Evolutionary conservation across 23 tunicate genomes (phyloP), one percentile per base, ranked within the genome.

Genomic region (Oikopleura vanhoeffeni): DNA sequence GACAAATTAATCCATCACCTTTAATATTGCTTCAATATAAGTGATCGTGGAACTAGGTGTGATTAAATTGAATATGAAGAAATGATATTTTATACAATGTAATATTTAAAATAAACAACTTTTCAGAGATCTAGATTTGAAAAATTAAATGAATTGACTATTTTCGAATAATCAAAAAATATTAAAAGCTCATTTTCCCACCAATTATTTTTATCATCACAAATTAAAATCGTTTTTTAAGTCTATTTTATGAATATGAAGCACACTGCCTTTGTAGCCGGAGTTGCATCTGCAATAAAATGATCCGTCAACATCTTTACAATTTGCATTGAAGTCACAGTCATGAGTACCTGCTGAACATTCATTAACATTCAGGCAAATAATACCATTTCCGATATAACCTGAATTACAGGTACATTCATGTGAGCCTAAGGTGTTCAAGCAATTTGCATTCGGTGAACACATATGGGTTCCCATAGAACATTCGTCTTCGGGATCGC

Each of bases 241-340:
- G 33, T 71, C 79, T 30, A 71, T 32, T 83, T 84, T 39, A 8
- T 41, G 40, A 40, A 85, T 83, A 35, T 36, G n/a, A 67, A 40
- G 83, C 39, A 85, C 87, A 36, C 83, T 41, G 0, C 87, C 87
- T 0, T 40, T 40, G 85, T 85, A 85, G 13, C 87, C 87, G 40
- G 40, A 34, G 86, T 83, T 85, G 86, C 87, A 85, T 40, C 67
- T 33, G 86, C 87, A 85, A 35, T 27, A 75, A 85, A 33, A 85
- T 36, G 27, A 24, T 67, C 86, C 64, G 40, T 24, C 38, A 13
- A 3, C 30, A 32, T 71, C 30, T 18, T 71, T 3, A 71, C 79
- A 71, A 71, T 2, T 28, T 71, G 79, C 79, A 32, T 71, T 30
- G 27, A 2, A 2, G 30, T 18, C 27, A 71, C 79, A 71, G 27